A percentile compares a stretch with the other conserved stretches of the same genome.
Evolutionary conservation across 92 coral and sea anemone genomes (phyloP).

Genomic region (Phenganax subtilis): DNA sequence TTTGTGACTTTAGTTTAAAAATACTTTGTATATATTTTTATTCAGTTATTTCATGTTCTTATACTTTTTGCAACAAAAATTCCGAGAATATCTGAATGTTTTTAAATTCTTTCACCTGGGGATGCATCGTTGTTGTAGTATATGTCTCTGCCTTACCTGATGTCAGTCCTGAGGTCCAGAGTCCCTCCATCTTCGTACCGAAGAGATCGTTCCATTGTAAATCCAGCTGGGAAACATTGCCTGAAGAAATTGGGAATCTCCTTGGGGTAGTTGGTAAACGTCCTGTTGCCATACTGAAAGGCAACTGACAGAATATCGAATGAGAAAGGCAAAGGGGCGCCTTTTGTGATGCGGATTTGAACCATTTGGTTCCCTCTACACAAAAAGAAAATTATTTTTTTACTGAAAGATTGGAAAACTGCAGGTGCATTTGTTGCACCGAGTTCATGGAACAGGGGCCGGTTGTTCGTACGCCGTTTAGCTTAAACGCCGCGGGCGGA

Average conservation of each 20-base stretch:
- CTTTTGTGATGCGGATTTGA: conserved; percentile 41
- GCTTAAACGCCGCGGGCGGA: too few relatives aligned
- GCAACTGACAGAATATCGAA: conserved; percentile 45
- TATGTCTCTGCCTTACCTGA: conserved; percentile 11
- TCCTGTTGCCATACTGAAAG: conserved; percentile 47
- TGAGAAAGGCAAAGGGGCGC: conserved; percentile 51
- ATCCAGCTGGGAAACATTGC: conserved; percentile 53
- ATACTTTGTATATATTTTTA: too few relatives aligned
- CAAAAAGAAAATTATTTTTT: neutral
- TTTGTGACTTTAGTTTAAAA: neutral
- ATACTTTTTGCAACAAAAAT: too few relatives aligned
- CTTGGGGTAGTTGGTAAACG: conserved; percentile 37
- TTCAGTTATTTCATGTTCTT: too few relatives aligned
- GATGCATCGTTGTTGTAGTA: too few relatives aligned
- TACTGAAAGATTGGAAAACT: too few relatives aligned
- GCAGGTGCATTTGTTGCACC: too few relatives aligned
- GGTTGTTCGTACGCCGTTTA: too few relatives aligned
- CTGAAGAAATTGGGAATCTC: conserved; percentile 53
- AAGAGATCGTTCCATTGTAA: conserved; percentile 46
- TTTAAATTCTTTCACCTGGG: too few relatives aligned
- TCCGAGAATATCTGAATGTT: too few relatives aligned
- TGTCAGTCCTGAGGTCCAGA: conserved; percentile 15
- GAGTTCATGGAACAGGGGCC: too few relatives aligned
- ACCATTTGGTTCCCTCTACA: conserved; percentile 33
- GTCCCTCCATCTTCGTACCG: conserved; percentile 47